Base-by-base conservation (phyloP, 2,888 invertebrate genomes). In the Eristalis intricaria region DNA sequence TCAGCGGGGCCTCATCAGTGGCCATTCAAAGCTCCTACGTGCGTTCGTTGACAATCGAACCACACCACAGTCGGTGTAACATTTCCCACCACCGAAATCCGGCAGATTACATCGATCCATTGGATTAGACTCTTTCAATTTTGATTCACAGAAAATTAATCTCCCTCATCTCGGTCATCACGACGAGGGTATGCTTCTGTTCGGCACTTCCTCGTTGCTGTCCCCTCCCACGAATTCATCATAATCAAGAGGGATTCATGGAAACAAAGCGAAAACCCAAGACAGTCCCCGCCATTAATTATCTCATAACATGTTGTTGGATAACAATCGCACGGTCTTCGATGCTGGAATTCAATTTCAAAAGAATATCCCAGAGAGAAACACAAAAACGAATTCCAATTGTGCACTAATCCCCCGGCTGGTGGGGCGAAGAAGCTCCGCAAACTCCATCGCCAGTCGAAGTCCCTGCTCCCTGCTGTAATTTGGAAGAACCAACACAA, bases 361-460 rank as follows among this genome's bases (percentile, higher is more conserved):
- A 81, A 75, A 74, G 61, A 50, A 38, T 63, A 74, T 74, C 74
- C 80, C n/a, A 69, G 68, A 68, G 80, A 64, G 76, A 71, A 76
- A 76, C 29, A 26, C 56, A 76, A 0, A 68, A 80, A 76, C 61
- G 80, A 73, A 75, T 69, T 76, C 58, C 76, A 63, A 71, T 64
- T 76, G 43, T 71, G 56, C 35, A 70, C 84, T 79, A 61, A 79
- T 84, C 74, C 35, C 50, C 19, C 8, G 50, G 8, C 50, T 50
- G 50, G 7, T 2, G n/a, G 3, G n/a, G n/a, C 7, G n/a, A n/a
- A n/a, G 50, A n/a, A 50, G 50, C 19, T n/a, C 35, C 35, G 11
- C 35, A 38, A 38, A 11, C 61, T 38, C 32, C 15, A 38, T 13
- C 43, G 70, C 79, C 63, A 71, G 70, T 73, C 70, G 15, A 50